A percentile compares a stretch with the other conserved stretches of the same genome.
These are phyloP conservation scores for Schizopygopsis pylzovi DNA, from an alignment of 2,797 vertebrate genomes.

Conservation along the genomic window DNA sequence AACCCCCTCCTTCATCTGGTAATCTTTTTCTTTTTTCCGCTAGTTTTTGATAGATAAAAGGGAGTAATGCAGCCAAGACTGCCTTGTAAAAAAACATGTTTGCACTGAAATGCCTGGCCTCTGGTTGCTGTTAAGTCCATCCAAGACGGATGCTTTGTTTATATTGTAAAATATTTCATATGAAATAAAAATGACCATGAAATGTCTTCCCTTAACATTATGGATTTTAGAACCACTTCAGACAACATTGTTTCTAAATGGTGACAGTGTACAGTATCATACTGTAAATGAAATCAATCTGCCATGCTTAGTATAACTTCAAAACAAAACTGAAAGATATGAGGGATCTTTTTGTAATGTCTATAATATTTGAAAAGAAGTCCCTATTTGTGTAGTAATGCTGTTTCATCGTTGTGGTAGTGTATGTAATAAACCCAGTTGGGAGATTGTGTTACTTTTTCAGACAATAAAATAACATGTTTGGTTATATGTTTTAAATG, in stretches of 20 bases:
- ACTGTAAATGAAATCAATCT: conserved; percentile 90
- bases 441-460: conserved; percentile 93
- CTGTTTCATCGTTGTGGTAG: conserved; percentile 90
- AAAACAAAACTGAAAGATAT: conserved; percentile 72
- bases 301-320: conserved; percentile 91
- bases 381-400: conserved; percentile 88
- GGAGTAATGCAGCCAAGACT: conserved; percentile 91
- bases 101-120: conserved; percentile 91
- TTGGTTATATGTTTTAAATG: conserved; percentile 88
- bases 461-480: conserved; percentile 92
- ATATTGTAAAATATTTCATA: conserved; percentile 96
- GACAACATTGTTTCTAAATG: conserved; percentile 90
- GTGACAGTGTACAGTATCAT: conserved; percentile 86
- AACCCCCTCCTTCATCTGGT: background rate
- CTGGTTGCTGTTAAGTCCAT: conserved; percentile 92
- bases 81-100: conserved; percentile 90
- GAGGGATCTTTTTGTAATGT: conserved; percentile 88
- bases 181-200: conserved; percentile 89
- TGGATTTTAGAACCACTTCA: conserved; percentile 90
- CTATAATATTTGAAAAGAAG: conserved; percentile 86
- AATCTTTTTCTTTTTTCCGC: conserved; percentile 68
- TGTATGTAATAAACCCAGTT: conserved; percentile 89
- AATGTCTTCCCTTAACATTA: conserved; percentile 91
- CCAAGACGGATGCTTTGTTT: conserved; percentile 90
- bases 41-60: conserved; percentile 76